These are phyloP conservation scores for Leuciscus idus DNA, from an alignment of 2,113 vertebrate genomes.

Conservation along the genomic window DNA sequence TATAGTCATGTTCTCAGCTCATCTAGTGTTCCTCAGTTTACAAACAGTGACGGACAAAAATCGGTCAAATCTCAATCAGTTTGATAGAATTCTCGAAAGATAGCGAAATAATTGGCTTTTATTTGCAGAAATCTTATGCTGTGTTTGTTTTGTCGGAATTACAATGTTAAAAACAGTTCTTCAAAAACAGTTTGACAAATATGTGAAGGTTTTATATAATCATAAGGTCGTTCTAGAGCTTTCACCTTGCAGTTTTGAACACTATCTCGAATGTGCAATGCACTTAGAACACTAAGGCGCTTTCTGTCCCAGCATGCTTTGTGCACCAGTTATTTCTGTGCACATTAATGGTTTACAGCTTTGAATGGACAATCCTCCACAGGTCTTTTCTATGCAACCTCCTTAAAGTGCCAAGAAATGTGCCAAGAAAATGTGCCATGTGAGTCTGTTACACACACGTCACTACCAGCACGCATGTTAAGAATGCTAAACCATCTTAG, in stretches of 20 bases:
- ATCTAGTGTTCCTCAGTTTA: not conserved
- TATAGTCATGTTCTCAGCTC: not conserved
- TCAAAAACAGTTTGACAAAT: not conserved
- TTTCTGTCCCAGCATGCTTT: not conserved
- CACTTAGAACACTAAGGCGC: not conserved
- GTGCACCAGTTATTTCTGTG: not conserved
- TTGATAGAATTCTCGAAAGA: not conserved
- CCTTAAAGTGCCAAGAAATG: not conserved
- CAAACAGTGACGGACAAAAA: not conserved
- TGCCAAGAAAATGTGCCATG: not conserved
- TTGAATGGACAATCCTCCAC: not conserved
- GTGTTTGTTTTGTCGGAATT: not conserved
- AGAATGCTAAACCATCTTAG: not conserved
- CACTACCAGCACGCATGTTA: not conserved
- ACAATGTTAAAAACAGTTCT: not conserved
- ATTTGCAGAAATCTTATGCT: not conserved
- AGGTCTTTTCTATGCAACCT: not conserved
- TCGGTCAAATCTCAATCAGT: not conserved
- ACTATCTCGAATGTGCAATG: not conserved
- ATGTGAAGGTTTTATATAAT: not conserved
- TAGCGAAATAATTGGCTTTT: not conserved
- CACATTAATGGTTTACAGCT: not conserved
- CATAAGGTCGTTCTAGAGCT: not conserved
- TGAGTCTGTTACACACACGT: not conserved
- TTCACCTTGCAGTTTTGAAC: no score